Evolutionary conservation across 2,888 invertebrate species (phyloP), one percentile per base, ranked within the genome.

Genomic region (Ophonus ardosiacus): DNA sequence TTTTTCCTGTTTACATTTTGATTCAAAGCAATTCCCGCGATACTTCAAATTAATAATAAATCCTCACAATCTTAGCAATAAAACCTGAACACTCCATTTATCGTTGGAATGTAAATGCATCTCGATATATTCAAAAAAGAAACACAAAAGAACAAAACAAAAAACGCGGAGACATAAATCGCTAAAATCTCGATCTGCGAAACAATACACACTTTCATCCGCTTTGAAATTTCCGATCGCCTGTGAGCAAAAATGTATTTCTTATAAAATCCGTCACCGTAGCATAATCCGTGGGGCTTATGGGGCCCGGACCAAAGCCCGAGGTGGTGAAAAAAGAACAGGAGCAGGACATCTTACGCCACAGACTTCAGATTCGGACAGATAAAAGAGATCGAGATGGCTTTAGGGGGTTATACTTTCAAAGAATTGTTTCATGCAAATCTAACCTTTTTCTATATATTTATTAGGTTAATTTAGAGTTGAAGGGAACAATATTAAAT

Each of bases 121-220:
- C 24, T 68, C 68, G 68, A 68, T 68, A 68, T 68, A 68, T 68
- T 68, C 38, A 24, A 68, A 68, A 68, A 68, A 68, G 38, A 68
- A 31, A n/a, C 68, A 38, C 68, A 68, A 68, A 63, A 15, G 68
- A 68, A 76, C 51, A 76, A 56, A 76, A 76, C 43, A 76, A 56
- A 71, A 24, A 78, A 78, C 24, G 57, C 57, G 56, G n/a, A 17
- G 31, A 78, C 57, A 78, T 78, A 51, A 78, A 78, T 78, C 57
- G 78, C 56, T 31, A 57, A 78, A 78, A 78, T 78, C 78, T 51
- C 78, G 78, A 31, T 51, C 56, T 24, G 57, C 31, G 78, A 78
- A 78, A 78, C 78, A 78, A 78, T 78, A 78, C 78, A 78, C 56
- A 78, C 57, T 78, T 78, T 57, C 31, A 57, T 78, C 56, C 57